Evolutionary conservation across 2,113 vertebrate species (phyloP).

Genomic region (Melanocharis versteri): DNA sequence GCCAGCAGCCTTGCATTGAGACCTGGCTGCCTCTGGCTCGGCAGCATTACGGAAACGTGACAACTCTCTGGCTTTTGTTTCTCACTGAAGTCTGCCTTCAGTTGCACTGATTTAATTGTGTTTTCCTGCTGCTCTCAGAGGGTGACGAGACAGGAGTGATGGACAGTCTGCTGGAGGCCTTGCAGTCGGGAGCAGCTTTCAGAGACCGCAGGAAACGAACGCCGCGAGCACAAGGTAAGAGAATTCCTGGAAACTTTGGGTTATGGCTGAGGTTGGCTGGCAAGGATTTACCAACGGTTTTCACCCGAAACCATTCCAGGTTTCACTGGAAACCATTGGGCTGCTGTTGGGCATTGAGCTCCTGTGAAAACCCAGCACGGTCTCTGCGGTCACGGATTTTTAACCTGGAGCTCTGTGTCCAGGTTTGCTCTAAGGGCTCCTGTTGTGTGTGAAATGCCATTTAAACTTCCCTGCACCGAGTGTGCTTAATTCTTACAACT

Average conservation of each 20-base stretch:
- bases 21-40: background rate
- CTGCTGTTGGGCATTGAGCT: background rate
- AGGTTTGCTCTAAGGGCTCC: background rate
- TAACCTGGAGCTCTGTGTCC: background rate
- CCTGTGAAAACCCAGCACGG: background rate
- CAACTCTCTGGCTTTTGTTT: background rate
- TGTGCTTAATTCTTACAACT: background rate
- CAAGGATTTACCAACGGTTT: background rate
- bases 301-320: background rate
- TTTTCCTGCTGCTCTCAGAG: constrained; percentile 76
- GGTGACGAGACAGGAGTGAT: constrained; percentile 98
- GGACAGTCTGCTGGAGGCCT: constrained; percentile 95
- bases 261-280: accelerated
- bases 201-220: constrained; percentile 92
- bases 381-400: background rate
- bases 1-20: constrained; percentile 20
- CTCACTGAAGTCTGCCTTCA: constrained; percentile 13
- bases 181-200: constrained; percentile 98
- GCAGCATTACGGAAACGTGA: constrained; percentile 14
- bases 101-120: constrained; percentile 37
- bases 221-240: constrained; percentile 79
- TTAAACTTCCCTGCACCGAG: background rate
- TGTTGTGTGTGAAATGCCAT: background rate
- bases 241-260: background rate
- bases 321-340: background rate